phyloP scores from a whole-genome alignment of 2,888 invertebrate species.

The Hyposoter dolosus region DNA sequence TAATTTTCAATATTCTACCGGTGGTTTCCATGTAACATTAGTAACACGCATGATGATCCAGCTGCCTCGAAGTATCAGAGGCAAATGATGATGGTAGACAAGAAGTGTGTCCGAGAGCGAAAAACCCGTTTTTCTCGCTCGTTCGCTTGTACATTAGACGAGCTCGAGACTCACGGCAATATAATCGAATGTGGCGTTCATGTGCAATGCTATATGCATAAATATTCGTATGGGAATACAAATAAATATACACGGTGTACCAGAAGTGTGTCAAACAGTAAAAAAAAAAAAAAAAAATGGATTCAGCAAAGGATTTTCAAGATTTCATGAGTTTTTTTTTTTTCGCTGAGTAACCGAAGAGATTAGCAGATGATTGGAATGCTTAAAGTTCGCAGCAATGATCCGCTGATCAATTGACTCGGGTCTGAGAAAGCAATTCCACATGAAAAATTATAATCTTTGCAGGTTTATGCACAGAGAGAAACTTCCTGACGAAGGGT shows the following conservation, averaged over 20 bases:
- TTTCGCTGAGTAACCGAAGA: neutral
- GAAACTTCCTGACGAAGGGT: neutral
- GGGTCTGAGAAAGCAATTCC: neutral
- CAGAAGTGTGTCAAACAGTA: neutral
- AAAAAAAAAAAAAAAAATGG: too few relatives aligned
- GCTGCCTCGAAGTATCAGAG: slow-evolving; percentile 53
- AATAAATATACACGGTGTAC: slow-evolving; percentile 11
- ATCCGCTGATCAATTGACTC: neutral
- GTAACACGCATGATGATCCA: slow-evolving; percentile 33
- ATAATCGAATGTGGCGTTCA: slow-evolving; percentile 59
- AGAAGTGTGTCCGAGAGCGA: slow-evolving; percentile 61
- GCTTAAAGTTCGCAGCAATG: neutral
- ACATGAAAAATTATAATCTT: neutral
- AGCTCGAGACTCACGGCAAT: slow-evolving; percentile 34
- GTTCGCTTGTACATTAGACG: slow-evolving; percentile 28
- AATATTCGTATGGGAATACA: neutral
- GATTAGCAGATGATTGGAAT: neutral
- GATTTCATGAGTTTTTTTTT: neutral
- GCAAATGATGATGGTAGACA: slow-evolving; percentile 64
- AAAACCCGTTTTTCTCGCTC: slow-evolving; percentile 60
- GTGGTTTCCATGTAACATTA: slow-evolving; percentile 28
- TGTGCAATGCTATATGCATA: slow-evolving; percentile 9
- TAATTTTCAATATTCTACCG: slow-evolving; percentile 62
- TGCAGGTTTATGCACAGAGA: neutral
- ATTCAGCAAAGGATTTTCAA: neutral